Conservation (phyloP, 1,140 invertebrate genomes). For the Nasonia longicornis region DNA sequence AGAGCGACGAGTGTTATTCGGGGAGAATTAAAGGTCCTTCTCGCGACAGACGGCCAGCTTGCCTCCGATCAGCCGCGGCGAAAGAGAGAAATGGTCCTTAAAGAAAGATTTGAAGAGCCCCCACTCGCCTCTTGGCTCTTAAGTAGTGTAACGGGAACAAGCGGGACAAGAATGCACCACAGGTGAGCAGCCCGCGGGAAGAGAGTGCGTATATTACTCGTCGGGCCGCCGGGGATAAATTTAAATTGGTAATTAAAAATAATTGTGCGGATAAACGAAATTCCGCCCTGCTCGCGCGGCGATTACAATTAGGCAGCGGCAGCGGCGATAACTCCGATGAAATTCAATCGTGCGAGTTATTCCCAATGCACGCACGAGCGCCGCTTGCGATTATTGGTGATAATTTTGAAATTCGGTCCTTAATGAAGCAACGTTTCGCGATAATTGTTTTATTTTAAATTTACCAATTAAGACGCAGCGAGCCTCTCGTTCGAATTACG, state of each 20-base stretch:
- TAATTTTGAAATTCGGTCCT: not conserved
- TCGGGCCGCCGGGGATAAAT: conserved; percentile 9
- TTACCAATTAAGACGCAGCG: no score
- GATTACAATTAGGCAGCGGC: conserved; percentile 27
- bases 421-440: conserved; percentile 27
- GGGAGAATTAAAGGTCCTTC: conserved; percentile 35
- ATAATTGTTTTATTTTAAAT: conserved; percentile 1
- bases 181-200: conserved; percentile 20
- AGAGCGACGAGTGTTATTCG: not conserved
- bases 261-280: conserved; percentile 26
- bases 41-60: not conserved
- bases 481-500: no score
- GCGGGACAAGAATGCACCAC: conserved; percentile 30
- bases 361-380: not conserved
- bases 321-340: conserved; percentile 17
- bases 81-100: conserved; percentile 15
- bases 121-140: conserved; percentile 3
- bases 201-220: conserved; percentile 19
- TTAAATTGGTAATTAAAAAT: conserved; percentile 45
- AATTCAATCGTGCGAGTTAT: conserved; percentile 34
- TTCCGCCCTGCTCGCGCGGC: not conserved
- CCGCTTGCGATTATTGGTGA: conserved; percentile 4
- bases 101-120: conserved; percentile 31
- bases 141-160: conserved; percentile 40
- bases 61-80: not conserved